These are phyloP conservation scores for Eustalomyia histrio DNA, from an alignment of 2,888 invertebrate genomes.

Conservation along the genomic window DNA sequence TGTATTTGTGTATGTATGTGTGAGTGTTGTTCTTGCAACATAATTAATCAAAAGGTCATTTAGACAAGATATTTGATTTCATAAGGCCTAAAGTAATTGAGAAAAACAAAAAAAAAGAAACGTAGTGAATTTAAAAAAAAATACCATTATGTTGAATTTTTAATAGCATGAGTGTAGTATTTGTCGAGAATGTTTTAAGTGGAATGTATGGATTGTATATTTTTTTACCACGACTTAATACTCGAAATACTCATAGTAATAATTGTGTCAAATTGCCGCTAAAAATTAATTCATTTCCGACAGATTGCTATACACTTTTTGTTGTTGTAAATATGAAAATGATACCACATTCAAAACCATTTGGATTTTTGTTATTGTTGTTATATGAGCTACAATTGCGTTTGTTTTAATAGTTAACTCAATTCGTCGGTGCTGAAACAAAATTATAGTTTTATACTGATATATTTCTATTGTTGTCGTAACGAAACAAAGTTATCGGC, in stretches of 20 bases:
- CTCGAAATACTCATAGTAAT: conserved; percentile 27
- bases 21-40: conserved; percentile 53
- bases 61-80: conserved; percentile 60
- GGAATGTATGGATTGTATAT: background rate
- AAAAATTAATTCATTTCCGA: conserved; percentile 68
- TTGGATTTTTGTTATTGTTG: conserved; percentile 28
- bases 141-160: conserved; percentile 43
- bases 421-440: background rate
- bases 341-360: conserved; percentile 44
- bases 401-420: conserved; percentile 46
- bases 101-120: conserved; percentile 8
- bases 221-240: background rate
- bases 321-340: conserved; percentile 22
- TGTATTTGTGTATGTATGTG: conserved; percentile 21
- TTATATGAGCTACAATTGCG: conserved; percentile 51
- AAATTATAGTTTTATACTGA: conserved; percentile 33
- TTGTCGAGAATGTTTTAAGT: conserved; percentile 32
- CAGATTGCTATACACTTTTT: conserved; percentile 40
- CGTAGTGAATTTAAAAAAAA: background rate
- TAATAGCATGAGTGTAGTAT: conserved; percentile 6
- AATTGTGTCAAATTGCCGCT: conserved; percentile 68
- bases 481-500: conserved; percentile 59
- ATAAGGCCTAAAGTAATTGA: conserved; percentile 46
- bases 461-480: conserved; percentile 64
- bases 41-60: conserved; percentile 66